phyloP scores from a whole-genome alignment of 1,140 invertebrate genomes.

The Drosophila obscura region DNA sequence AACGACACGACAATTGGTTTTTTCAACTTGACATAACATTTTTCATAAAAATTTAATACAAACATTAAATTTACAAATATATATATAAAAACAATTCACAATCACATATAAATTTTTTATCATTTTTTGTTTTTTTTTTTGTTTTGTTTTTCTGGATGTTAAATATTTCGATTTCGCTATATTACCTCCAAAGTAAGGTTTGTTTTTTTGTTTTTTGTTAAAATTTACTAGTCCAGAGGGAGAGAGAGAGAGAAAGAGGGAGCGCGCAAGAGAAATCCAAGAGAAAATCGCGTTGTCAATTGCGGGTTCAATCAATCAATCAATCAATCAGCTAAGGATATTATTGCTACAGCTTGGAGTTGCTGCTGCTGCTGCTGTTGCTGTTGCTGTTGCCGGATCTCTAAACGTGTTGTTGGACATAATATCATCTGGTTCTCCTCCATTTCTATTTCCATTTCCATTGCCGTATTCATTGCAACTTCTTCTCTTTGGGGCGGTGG shows the following conservation, averaged over 20 bases:
- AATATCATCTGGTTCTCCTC: slow-evolving; percentile 4
- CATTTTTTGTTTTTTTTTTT: slow-evolving; percentile 44
- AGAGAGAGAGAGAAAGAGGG: slow-evolving; percentile 4
- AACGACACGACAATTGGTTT: slow-evolving; percentile 9
- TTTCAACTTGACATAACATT: slow-evolving; percentile 80
- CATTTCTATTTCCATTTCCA: slow-evolving; percentile 7
- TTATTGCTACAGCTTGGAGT: slow-evolving; percentile 25
- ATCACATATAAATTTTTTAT: slow-evolving; percentile 82
- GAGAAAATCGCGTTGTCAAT: slow-evolving; percentile 54
- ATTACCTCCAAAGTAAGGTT: slow-evolving; percentile 69
- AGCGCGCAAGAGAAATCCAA: slow-evolving; percentile 56
- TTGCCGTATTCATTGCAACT: slow-evolving; percentile 27
- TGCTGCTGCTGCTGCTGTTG: slow-evolving; percentile 13
- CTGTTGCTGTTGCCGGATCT: slow-evolving; percentile 27
- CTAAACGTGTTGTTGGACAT: slow-evolving; percentile 27
- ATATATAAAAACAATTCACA: slow-evolving; percentile 82
- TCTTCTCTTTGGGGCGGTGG: slow-evolving; percentile 9
- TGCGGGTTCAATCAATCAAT: slow-evolving; percentile 11
- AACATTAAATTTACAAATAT: slow-evolving; percentile 81
- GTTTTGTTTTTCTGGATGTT: slow-evolving; percentile 55
- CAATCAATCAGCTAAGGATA: slow-evolving; percentile 62
- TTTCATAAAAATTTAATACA: slow-evolving; percentile 82
- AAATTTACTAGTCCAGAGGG: slow-evolving; percentile 81
- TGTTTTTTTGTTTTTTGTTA: slow-evolving; percentile 18
- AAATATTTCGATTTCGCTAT: slow-evolving; percentile 79